These are phyloP conservation scores for Ursus arctos DNA, from an alignment of 2,113 vertebrate species.

Conservation along the genomic window DNA sequence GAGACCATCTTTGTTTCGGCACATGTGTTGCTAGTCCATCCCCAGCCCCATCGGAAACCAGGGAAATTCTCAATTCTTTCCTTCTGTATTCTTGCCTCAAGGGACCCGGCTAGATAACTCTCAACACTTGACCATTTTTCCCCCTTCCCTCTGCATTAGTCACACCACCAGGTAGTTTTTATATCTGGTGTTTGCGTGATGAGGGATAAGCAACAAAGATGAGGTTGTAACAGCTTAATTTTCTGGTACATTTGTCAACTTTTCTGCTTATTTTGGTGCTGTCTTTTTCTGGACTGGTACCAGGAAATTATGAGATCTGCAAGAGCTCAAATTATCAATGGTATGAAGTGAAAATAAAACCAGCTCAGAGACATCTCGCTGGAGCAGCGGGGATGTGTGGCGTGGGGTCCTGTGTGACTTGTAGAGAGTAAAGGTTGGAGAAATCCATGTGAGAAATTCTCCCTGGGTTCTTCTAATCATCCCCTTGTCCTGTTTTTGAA, in stretches of 20 bases:
- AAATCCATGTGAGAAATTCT: slow-evolving; percentile 70
- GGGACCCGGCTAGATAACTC: not conserved
- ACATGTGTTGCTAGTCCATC: not conserved
- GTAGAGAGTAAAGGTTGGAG: slow-evolving; percentile 51
- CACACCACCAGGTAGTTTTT: not conserved
- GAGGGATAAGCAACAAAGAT: slow-evolving; percentile 27
- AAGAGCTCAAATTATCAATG: slow-evolving; percentile 69
- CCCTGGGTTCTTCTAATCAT: slow-evolving; percentile 69
- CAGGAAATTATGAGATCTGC: slow-evolving; percentile 74
- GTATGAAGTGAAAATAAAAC: slow-evolving; percentile 62
- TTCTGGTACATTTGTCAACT: slow-evolving; percentile 67
- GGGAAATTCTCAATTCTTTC: not conserved
- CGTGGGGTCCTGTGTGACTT: slow-evolving; percentile 27
- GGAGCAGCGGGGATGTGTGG: slow-evolving; percentile 2
- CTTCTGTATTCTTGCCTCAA: not conserved
- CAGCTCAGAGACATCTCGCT: slow-evolving; percentile 61
- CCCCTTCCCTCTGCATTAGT: not conserved
- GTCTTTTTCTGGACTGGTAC: slow-evolving; percentile 62
- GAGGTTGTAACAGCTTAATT: slow-evolving; percentile 65
- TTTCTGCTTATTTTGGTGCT: slow-evolving; percentile 62
- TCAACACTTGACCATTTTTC: not conserved
- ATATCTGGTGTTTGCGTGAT: not conserved
- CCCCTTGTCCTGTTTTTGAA: slow-evolving; percentile 58
- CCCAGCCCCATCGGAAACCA: not conserved
- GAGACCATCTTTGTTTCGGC: slow-evolving; percentile 30